Evolutionary conservation across 2,797 vertebrate species (phyloP).

Genomic region (Helicolenus hilgendorfi): DNA sequence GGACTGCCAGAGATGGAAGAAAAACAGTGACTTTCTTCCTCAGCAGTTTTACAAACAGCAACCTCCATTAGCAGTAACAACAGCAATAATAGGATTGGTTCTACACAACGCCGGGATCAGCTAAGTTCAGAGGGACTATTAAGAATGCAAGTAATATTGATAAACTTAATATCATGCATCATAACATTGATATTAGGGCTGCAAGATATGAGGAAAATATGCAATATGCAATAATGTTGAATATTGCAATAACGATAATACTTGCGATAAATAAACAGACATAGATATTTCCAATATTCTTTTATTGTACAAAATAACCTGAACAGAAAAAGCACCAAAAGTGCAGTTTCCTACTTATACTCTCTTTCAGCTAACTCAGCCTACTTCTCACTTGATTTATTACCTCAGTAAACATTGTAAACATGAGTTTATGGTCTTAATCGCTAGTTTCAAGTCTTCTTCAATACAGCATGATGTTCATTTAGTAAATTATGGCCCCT

Average conservation of each 20-base stretch:
- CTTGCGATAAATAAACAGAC: not conserved
- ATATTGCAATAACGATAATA: not conserved
- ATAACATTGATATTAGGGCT: not conserved
- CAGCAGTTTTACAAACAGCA: not conserved
- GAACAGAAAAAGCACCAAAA: no score
- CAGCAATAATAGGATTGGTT: not conserved
- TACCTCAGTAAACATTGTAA: no score
- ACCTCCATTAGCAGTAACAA: not conserved
- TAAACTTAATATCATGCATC: not conserved
- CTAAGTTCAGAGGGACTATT: not conserved
- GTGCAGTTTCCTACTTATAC: no score
- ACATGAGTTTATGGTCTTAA: no score
- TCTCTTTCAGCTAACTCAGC: no score
- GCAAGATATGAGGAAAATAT: not conserved
- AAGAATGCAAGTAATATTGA: not conserved
- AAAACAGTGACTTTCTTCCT: not conserved
- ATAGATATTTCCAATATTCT: no score
- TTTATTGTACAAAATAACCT: no score
- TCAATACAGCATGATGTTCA: no score
- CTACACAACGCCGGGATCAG: not conserved
- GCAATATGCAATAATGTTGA: not conserved
- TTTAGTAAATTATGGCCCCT: no score
- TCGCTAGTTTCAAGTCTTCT: accelerated
- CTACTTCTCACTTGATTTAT: no score
- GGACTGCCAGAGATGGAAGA: not conserved